Conservation (phyloP, 2,797 vertebrate genomes). For the Arremon brunneinucha region DNA sequence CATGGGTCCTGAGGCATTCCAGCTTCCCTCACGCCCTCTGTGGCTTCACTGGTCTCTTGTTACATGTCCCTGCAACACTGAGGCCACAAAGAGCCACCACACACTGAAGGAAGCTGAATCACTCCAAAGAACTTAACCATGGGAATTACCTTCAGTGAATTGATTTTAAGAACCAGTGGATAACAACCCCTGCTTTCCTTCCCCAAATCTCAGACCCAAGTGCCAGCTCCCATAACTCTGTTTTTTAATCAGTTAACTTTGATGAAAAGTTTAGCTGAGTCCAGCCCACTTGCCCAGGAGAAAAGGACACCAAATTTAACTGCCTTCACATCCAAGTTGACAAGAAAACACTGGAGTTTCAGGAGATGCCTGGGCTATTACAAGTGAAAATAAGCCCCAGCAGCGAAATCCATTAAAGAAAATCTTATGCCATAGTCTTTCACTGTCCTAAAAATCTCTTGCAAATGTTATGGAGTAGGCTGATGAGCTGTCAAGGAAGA, state of each 20-base stretch:
- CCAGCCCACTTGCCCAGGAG: background rate
- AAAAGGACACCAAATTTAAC: background rate
- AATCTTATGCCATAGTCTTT: background rate
- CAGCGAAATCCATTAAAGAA: background rate
- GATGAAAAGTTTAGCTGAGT: background rate
- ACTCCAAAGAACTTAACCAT: background rate
- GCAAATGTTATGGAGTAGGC: background rate
- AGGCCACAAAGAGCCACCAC: background rate
- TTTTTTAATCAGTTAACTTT: background rate
- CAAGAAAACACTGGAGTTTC: background rate
- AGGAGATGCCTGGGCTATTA: background rate
- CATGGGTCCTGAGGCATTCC: background rate
- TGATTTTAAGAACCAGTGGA: background rate
- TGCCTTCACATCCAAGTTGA: background rate
- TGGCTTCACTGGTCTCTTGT: background rate
- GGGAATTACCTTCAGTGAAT: background rate
- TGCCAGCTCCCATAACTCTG: background rate
- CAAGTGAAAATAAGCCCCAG: background rate
- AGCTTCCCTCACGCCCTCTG: background rate
- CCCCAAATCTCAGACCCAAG: background rate
- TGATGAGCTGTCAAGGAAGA: background rate
- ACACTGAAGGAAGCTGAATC: background rate
- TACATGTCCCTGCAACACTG: rapidly evolving
- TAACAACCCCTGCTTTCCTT: background rate
- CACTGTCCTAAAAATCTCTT: background rate